Percentiles rank a stretch among this genome's conserved stretches.
These are phyloP conservation scores for Plagodis dolabraria DNA, from an alignment of 2,888 invertebrate genomes.

Conservation along the genomic window DNA sequence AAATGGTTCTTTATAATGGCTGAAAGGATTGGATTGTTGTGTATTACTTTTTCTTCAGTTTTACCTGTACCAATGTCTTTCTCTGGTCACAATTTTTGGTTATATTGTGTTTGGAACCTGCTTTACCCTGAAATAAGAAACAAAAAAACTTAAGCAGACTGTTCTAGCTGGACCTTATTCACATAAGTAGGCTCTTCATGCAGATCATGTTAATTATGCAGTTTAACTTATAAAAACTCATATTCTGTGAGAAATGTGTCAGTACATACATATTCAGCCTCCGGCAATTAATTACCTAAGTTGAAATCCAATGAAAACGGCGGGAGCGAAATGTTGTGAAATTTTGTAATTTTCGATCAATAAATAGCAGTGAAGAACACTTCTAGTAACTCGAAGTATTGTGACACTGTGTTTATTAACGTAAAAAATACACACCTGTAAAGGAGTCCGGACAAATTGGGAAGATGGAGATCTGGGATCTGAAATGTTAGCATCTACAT, in stretches of 20 bases:
- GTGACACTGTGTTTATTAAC: no score
- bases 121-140: constrained; percentile 64
- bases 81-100: constrained; percentile 79
- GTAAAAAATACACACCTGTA: constrained; percentile 73
- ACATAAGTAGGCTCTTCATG: not conserved
- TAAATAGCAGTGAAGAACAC: no score
- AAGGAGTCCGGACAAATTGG: constrained; percentile 84
- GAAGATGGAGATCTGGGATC: constrained; percentile 87
- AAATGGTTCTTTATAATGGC: constrained; percentile 79
- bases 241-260: no score
- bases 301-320: no score
- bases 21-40: constrained; percentile 76
- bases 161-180: not conserved
- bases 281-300: no score
- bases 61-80: constrained; percentile 73
- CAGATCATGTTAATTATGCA: no score
- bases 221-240: no score
- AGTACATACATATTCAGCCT: no score
- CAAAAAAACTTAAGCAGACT: not conserved
- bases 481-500: constrained; percentile 56
- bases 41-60: constrained; percentile 68
- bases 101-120: constrained; percentile 71
- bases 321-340: no score
- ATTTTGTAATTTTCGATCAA: no score
- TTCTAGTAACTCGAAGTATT: no score